These are phyloP conservation scores for Hirtodrosophila trivittata DNA, from an alignment of 2,888 invertebrate species.

Conservation along the genomic window DNA sequence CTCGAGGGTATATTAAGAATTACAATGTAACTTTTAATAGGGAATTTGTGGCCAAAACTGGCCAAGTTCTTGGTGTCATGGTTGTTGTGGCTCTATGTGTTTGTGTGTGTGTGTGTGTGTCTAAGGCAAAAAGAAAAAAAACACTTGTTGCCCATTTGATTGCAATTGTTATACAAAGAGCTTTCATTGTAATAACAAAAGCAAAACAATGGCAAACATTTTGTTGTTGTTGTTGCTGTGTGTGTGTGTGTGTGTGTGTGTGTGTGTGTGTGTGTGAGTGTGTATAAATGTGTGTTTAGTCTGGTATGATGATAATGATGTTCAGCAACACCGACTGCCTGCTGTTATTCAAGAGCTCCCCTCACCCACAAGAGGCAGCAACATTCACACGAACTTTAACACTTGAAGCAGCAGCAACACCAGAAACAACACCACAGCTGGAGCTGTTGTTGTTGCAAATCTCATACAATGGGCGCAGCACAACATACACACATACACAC, in stretches of 20 bases:
- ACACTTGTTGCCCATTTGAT: conserved; percentile 70
- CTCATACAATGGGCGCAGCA: conserved; percentile 46
- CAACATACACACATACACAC: conserved; percentile 23
- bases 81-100: conserved; percentile 31
- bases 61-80: conserved; percentile 61
- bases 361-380: conserved; percentile 27
- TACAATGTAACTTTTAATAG: conserved; percentile 70
- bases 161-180: conserved; percentile 70
- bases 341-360: conserved; percentile 28
- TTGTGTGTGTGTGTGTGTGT: conserved; percentile 13
- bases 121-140: conserved; percentile 24
- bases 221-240: conserved; percentile 33
- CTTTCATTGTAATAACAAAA: conserved; percentile 77
- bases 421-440: conserved; percentile 18
- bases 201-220: conserved; percentile 64
- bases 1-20: conserved; percentile 30
- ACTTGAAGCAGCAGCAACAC: conserved; percentile 48
- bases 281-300: conserved; percentile 24
- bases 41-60: conserved; percentile 74
- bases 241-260: conserved; percentile 16
- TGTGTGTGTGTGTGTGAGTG: conserved; percentile 18
- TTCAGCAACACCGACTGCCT: conserved; percentile 46
- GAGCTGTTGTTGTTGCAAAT: conserved; percentile 42
- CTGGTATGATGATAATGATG: conserved; percentile 72
- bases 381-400: conserved; percentile 77